Conservation (phyloP, 1,140 invertebrate genomes). For the Eumaeus atala region DNA sequence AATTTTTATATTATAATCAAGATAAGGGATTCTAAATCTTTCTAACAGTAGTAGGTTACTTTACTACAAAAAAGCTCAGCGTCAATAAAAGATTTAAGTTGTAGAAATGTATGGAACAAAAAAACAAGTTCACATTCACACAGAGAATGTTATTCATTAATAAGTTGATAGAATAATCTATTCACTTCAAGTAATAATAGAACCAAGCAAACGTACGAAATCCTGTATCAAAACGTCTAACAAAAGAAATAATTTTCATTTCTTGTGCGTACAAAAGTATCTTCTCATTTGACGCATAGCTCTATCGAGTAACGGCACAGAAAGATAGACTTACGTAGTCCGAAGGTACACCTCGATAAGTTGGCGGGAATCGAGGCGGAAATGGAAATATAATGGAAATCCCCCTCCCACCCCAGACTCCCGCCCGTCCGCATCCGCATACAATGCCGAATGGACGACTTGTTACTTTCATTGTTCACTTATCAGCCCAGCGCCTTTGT, state of each 20-base stretch:
- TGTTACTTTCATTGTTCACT: constrained; percentile 73
- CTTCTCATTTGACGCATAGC: constrained; percentile 29
- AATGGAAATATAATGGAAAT: constrained; percentile 73
- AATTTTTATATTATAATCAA: too few relatives aligned
- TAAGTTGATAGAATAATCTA: too few relatives aligned
- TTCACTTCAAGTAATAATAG: too few relatives aligned
- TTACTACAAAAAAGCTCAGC: too few relatives aligned
- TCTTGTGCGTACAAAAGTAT: constrained; percentile 14
- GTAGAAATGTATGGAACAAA: too few relatives aligned
- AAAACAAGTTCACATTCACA: too few relatives aligned
- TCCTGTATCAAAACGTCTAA: background rate
- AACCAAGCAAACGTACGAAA: too few relatives aligned
- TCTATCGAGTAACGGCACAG: constrained; percentile 61
- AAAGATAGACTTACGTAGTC: constrained; percentile 68
- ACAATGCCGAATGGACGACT: constrained; percentile 70
- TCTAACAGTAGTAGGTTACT: too few relatives aligned
- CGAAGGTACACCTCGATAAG: constrained; percentile 69
- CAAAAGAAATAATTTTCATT: background rate
- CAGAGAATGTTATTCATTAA: too few relatives aligned
- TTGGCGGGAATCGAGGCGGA: constrained; percentile 67
- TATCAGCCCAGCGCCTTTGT: constrained; percentile 70
- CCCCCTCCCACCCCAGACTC: constrained; percentile 29
- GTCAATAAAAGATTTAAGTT: too few relatives aligned
- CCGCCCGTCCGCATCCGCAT: constrained; percentile 33
- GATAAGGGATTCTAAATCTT: too few relatives aligned